A percentile compares a stretch with the other conserved stretches of the same genome.
These are phyloP conservation scores for Neostethus bicornis DNA, from an alignment of 2,797 vertebrate species.

Conservation along the genomic window DNA sequence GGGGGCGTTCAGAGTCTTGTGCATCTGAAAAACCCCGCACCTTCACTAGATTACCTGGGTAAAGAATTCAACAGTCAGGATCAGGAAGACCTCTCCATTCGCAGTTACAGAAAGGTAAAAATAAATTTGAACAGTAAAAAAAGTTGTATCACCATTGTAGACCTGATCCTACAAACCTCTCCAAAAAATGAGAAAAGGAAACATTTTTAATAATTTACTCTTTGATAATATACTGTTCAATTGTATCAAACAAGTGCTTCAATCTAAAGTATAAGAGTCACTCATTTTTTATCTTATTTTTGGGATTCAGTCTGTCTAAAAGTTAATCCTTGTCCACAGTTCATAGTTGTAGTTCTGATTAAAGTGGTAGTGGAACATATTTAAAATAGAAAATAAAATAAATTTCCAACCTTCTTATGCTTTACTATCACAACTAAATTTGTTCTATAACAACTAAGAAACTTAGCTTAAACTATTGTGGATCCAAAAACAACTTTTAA, in stretches of 20 bases:
- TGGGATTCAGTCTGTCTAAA: not conserved
- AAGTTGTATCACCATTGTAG: too few species aligned
- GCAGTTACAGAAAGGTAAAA: conserved; percentile 90
- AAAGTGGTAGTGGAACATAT: not conserved
- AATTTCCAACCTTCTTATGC: not conserved
- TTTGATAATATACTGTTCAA: too few species aligned
- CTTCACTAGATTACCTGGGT: conserved; percentile 75
- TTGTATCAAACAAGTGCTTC: too few species aligned
- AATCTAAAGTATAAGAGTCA: too few species aligned
- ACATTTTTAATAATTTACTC: too few species aligned
- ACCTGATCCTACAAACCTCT: not conserved
- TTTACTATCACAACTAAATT: not conserved
- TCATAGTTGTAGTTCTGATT: not conserved
- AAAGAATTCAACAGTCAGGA: conserved; percentile 75
- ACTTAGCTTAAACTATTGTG: too few species aligned
- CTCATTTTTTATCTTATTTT: not conserved
- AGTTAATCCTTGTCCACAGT: not conserved
- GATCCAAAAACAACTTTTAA: too few species aligned
- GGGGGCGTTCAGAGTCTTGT: conserved; percentile 72
- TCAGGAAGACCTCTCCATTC: conserved; percentile 82
- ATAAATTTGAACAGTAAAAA: not conserved
- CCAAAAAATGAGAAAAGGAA: not conserved
- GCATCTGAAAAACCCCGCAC: conserved; percentile 64
- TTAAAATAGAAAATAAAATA: not conserved
- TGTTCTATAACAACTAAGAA: too few species aligned